Conservation (phyloP, 2,113 vertebrate species). For the Butorides virescens region DNA sequence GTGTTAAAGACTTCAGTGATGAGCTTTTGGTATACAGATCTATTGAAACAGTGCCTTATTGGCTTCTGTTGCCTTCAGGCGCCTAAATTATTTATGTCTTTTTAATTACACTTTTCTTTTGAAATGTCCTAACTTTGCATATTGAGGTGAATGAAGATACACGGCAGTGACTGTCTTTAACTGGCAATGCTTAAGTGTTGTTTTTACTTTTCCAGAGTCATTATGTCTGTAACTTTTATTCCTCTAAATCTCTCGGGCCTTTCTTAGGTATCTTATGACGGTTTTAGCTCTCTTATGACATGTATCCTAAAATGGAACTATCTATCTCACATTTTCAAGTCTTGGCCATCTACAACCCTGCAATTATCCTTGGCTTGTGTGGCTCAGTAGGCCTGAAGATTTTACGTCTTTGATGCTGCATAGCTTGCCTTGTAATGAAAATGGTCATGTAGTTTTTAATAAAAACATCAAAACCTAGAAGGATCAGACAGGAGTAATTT, state of each 20-base stretch:
- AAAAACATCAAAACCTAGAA: background rate
- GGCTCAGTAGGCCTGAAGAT: background rate
- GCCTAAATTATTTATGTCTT: background rate
- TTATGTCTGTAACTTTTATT: background rate
- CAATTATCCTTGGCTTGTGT: background rate
- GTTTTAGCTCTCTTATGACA: background rate
- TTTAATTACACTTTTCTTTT: background rate
- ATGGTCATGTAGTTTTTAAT: background rate
- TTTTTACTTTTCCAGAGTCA: background rate
- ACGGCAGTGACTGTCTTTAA: background rate
- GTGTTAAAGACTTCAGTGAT: background rate
- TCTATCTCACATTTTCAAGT: background rate
- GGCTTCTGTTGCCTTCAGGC: background rate
- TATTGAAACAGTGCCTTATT: background rate
- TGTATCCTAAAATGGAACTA: background rate
- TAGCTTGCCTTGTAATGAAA: background rate
- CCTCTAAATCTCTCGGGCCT: too few relatives aligned
- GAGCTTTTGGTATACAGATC: background rate
- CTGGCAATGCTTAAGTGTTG: fast-evolving
- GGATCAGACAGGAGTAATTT: background rate
- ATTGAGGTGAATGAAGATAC: background rate
- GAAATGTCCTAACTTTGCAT: background rate
- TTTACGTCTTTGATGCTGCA: background rate
- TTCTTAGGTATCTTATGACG: background rate
- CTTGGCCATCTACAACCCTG: background rate